Conservation (phyloP, 2,797 vertebrate species). For the Scolopax bukidnonensis region DNA sequence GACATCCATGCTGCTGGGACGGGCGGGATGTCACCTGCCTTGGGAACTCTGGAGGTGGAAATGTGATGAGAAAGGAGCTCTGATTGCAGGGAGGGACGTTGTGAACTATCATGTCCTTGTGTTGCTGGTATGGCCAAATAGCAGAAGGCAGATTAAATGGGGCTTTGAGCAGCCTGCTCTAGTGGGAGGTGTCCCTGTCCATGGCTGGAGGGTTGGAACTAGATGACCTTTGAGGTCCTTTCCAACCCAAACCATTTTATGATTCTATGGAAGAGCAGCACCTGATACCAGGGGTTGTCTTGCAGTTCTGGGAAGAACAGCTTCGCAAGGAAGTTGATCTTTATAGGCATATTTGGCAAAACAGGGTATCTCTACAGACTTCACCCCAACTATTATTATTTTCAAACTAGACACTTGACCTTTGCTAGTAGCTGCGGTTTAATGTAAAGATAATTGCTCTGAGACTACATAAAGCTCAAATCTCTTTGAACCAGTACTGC, state of each 20-base stretch:
- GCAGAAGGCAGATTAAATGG: neutral
- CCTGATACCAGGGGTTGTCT: neutral
- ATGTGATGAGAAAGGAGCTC: neutral
- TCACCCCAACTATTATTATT: neutral
- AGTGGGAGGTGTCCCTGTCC: neutral
- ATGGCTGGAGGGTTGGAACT: neutral
- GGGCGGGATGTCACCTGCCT: neutral
- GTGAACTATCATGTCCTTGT: neutral
- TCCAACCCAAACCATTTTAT: neutral
- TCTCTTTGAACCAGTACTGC: neutral
- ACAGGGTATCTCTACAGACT: neutral
- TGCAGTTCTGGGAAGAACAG: neutral
- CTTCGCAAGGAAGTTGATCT: neutral
- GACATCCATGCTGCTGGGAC: fast-evolving
- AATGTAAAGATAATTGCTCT: neutral
- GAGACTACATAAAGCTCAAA: neutral
- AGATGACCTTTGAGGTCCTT: neutral
- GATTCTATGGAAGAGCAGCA: neutral
- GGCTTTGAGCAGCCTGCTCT: neutral
- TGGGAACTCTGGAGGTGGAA: neutral
- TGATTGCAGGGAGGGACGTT: neutral
- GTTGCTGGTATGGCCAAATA: neutral
- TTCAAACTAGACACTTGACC: neutral
- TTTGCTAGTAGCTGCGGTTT: neutral
- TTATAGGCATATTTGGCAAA: neutral